These are phyloP conservation scores for Apogon talboti DNA, from an alignment of 2,797 vertebrate genomes.

Conservation along the genomic window DNA sequence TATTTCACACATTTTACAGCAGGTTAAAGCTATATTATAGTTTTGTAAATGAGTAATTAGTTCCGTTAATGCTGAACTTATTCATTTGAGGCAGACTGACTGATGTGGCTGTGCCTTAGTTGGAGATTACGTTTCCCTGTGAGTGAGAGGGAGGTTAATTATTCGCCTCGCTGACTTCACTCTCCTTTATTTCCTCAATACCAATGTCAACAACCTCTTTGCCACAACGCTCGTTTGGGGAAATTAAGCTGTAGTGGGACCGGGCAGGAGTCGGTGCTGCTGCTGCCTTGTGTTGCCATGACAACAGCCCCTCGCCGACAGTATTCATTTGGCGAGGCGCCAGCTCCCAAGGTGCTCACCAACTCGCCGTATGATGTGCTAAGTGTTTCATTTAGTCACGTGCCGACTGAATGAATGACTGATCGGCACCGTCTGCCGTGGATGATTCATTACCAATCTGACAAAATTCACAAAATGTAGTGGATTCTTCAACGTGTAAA, in stretches of 20 bases:
- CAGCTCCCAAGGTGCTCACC: conserved; percentile 67
- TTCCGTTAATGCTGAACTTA: conserved; percentile 29
- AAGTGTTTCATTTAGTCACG: conserved; percentile 56
- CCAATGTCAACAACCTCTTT: conserved; percentile 28
- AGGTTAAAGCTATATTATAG: background rate
- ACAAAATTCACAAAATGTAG: background rate
- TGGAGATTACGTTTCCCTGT: conserved; percentile 1
- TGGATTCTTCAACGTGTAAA: background rate
- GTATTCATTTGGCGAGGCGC: conserved; percentile 55
- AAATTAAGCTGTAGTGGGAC: conserved; percentile 46
- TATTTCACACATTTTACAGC: background rate
- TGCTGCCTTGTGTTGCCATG: conserved; percentile 68
- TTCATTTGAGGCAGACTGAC: conserved; percentile 8
- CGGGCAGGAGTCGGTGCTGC: background rate
- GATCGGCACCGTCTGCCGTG: background rate
- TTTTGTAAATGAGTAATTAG: background rate
- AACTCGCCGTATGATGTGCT: conserved; percentile 42
- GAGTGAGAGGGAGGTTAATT: conserved; percentile 28
- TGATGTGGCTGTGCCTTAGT: background rate
- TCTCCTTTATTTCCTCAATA: conserved; percentile 18
- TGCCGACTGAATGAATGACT: conserved; percentile 8
- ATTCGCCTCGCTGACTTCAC: conserved; percentile 7
- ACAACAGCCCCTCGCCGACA: conserved; percentile 61
- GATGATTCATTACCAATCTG: background rate
- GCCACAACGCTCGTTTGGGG: conserved; percentile 31